Percentiles rank a stretch among this genome's conserved stretches.
Evolutionary conservation across 2,113 vertebrate species (phyloP).

Genomic region (Podiceps cristatus): DNA sequence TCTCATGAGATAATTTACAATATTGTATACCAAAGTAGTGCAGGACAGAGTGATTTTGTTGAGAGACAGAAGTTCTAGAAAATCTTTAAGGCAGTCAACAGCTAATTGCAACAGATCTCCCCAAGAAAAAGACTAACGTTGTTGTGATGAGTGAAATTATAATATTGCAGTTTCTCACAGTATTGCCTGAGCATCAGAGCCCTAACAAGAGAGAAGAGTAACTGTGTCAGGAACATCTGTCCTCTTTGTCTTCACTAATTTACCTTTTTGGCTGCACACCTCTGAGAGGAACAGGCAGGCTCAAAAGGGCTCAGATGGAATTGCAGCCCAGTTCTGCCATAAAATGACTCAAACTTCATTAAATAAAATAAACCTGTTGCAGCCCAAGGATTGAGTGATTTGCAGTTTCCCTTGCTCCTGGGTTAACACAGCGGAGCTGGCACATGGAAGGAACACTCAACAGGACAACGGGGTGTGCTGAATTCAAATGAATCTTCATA

Average conservation of each 20-base stretch:
- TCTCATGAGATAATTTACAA: neutral
- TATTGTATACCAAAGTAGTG: neutral
- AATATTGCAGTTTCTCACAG: neutral
- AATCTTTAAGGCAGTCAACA: neutral
- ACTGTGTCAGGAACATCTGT: neutral
- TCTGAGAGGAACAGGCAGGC: slow-evolving; percentile 28
- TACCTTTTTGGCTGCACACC: slow-evolving; percentile 39
- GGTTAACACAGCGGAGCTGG: slow-evolving; percentile 38
- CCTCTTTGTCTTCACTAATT: slow-evolving; percentile 66
- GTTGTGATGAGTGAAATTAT: neutral
- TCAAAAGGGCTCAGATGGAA: slow-evolving; percentile 62
- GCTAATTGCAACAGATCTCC: neutral
- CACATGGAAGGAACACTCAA: slow-evolving; percentile 60
- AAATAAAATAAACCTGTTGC: slow-evolving; percentile 62
- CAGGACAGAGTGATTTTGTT: neutral
- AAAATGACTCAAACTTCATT: slow-evolving; percentile 56
- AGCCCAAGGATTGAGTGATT: slow-evolving; percentile 34
- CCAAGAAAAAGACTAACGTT: neutral
- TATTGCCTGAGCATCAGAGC: neutral
- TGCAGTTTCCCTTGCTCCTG: slow-evolving; percentile 48
- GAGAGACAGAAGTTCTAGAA: neutral
- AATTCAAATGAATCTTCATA: slow-evolving; percentile 52
- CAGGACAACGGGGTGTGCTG: slow-evolving; percentile 49
- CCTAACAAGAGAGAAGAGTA: slow-evolving; percentile 18
- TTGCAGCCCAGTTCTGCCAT: slow-evolving; percentile 27